Evolutionary conservation across 2,797 vertebrate genomes (phyloP).

Genomic region (Schizopygopsis pylzovi): DNA sequence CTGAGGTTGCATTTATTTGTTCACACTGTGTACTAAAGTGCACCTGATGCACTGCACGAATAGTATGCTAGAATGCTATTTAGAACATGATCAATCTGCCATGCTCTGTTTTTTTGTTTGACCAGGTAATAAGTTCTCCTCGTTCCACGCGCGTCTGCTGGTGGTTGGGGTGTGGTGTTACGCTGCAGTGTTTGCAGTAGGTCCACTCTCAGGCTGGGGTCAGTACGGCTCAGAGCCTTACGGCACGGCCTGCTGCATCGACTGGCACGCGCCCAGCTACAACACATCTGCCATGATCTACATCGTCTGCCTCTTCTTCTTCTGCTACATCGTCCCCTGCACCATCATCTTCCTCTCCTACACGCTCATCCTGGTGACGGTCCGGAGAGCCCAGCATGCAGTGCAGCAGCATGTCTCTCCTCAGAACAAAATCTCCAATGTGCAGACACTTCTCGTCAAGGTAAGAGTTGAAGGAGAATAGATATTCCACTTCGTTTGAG

Average conservation of each 20-base stretch:
- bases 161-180: conserved; percentile 83
- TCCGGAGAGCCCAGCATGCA: conserved; percentile 78
- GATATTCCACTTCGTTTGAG: not conserved
- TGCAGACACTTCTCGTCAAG: conserved; percentile 81
- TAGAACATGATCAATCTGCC: not conserved
- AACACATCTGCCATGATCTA: conserved; percentile 79
- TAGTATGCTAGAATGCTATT: not conserved
- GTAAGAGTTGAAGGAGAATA: conserved; percentile 50
- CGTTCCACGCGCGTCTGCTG: conserved; percentile 75
- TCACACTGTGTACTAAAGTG: not conserved
- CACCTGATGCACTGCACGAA: not conserved
- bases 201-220: conserved; percentile 84
- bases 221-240: conserved; percentile 85
- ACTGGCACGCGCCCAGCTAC: conserved; percentile 77
- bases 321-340: conserved; percentile 87
- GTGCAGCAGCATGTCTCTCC: conserved; percentile 82
- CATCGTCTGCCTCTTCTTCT: conserved; percentile 85
- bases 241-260: conserved; percentile 88
- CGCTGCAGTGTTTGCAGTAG: conserved; percentile 79
- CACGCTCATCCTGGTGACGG: conserved; percentile 81
- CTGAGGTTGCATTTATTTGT: not conserved
- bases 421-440: conserved; percentile 74
- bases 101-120: not conserved
- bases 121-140: conserved; percentile 84
- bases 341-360: conserved; percentile 84